Percentiles rank a stretch among this genome's conserved stretches.
Conservation (phyloP, 1,140 invertebrate species). For the Marisa cornuarietis region DNA sequence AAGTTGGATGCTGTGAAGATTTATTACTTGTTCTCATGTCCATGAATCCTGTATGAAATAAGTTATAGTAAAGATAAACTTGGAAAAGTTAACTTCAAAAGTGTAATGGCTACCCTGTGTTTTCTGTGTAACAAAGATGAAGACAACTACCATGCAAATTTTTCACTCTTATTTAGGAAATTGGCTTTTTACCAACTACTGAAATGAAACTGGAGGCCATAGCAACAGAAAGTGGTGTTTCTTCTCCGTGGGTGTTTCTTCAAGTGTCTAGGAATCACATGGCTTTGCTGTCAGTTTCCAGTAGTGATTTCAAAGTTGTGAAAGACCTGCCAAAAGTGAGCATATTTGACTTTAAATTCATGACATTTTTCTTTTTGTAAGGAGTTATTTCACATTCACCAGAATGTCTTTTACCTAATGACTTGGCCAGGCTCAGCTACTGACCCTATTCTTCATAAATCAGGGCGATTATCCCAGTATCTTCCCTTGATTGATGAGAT, state of each 20-base stretch:
- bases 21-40: not conserved
- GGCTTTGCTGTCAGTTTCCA: conserved; percentile 37
- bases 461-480: not conserved
- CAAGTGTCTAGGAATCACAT: conserved; percentile 32
- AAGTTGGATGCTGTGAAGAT: not conserved
- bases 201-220: conserved; percentile 15
- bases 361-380: too few species aligned
- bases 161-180: conserved; percentile 28
- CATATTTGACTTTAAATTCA: not conserved
- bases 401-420: too few species aligned
- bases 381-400: too few species aligned
- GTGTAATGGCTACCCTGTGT: not conserved
- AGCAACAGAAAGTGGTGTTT: not conserved
- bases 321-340: conserved; percentile 50
- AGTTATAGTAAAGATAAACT: not conserved
- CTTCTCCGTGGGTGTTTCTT: conserved; percentile 23
- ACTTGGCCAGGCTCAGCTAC: too few species aligned
- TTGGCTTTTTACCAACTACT: conserved; percentile 25
- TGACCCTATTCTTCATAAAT: not conserved
- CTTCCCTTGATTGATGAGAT: not conserved
- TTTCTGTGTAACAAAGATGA: not conserved
- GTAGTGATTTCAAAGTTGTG: conserved; percentile 36
- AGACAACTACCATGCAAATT: not conserved
- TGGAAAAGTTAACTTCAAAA: not conserved
- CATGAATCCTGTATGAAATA: not conserved